phyloP scores from a whole-genome alignment of 1,140 invertebrate species.

The Galleria mellonella region DNA sequence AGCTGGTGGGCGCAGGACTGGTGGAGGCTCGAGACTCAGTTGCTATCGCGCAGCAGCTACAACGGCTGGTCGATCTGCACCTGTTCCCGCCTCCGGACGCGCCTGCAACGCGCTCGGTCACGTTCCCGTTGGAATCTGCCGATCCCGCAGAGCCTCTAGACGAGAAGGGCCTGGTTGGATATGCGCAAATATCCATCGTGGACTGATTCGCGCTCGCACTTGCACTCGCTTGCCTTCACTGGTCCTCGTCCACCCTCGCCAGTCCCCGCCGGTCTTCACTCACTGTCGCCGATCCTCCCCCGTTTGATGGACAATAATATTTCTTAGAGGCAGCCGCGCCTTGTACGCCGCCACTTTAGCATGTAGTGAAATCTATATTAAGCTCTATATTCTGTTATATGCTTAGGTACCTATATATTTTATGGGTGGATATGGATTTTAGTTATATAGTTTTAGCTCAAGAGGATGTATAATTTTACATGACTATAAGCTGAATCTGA shows the following conservation, averaged over 20 bases:
- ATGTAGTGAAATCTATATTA: constrained; percentile 15
- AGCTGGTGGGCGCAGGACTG: constrained; percentile 95
- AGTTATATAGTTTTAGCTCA: constrained; percentile 51
- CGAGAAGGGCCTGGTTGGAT: constrained; percentile 95
- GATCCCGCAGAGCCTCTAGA: constrained; percentile 90
- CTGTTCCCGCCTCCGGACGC: constrained; percentile 29
- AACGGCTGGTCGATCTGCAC: constrained; percentile 82
- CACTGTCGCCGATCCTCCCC: no score
- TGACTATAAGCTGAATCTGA: constrained; percentile 47
- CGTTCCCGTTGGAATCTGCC: constrained; percentile 87
- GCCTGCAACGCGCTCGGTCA: constrained; percentile 77
- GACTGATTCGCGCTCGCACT: constrained; percentile 74
- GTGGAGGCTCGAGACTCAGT: constrained; percentile 93
- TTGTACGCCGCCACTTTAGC: constrained; percentile 1
- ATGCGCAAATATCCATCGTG: constrained; percentile 95
- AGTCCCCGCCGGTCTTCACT: no score
- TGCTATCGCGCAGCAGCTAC: constrained; percentile 93
- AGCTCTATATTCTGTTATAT: constrained; percentile 25
- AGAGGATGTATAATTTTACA: constrained; percentile 45
- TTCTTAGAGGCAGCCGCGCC: background rate
- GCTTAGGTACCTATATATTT: constrained; percentile 42
- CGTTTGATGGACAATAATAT: constrained; percentile 1
- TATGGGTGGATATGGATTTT: constrained; percentile 58
- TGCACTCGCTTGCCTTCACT: constrained; percentile 1
- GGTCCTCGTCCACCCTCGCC: no score